Base-by-base conservation (phyloP, 2,888 invertebrate genomes). In the Rhingia rostrata region DNA sequence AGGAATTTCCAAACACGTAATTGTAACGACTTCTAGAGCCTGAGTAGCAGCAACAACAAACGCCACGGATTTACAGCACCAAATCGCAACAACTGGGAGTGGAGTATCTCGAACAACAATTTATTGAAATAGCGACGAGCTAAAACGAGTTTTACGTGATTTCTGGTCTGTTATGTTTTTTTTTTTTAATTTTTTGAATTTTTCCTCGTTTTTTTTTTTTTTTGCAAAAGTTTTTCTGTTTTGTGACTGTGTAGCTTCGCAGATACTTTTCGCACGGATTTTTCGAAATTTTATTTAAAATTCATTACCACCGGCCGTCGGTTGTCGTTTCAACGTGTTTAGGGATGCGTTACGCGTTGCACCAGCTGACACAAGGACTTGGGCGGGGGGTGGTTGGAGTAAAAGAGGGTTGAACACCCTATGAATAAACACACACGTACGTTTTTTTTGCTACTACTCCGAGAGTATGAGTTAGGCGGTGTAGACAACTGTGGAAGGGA, bases 101-200 rank as follows among this genome's bases (percentile, higher is more conserved):
- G 72, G 49, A 78, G 64, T 77, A 78, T 63, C 63, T 67, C 73
- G 54, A 73, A 63, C 58, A 56, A 78, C 47, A 47, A 69, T 78
- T 78, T 83, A 83, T 78, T 69, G 66, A 77, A 61, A 77, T 73
- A 72, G 54, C 78, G 69, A 79, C 58, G 64, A 69, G 63, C 73
- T 22, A 39, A 75, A 84, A 84, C 84, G 53, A 75, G 84, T 84
- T 84, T 80, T 84, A 84, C 84, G 84, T 84, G 84, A 84, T 84
- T 84, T 70, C 74, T 69, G 51, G 72, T 58, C 45, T 30, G 56
- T 58, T 63, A 22, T 22, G 1, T 67, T 63, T 53, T 60, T 39
- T 45, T 39, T 51, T 33, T n/a, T n/a, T n/a, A n/a, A n/a, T n/a
- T n/a, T n/a, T n/a, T n/a, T n/a, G n/a, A 4, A 30, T n/a, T n/a